A percentile compares a stretch with the other conserved stretches of the same genome.
phyloP scores from a whole-genome alignment of 1,140 invertebrate species.

The Eupristina koningsbergeri region DNA sequence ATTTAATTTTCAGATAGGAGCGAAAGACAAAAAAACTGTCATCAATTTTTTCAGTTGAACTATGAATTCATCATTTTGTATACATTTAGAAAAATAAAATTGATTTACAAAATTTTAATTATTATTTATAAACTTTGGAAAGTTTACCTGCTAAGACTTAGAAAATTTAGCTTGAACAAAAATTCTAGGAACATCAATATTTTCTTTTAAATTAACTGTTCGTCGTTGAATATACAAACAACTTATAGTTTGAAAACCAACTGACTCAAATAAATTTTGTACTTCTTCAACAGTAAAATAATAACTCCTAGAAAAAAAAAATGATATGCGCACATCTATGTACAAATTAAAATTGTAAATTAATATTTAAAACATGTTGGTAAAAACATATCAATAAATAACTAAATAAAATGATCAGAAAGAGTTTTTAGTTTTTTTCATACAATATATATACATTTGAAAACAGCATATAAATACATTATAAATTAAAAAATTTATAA shows the following conservation, averaged over 20 bases:
- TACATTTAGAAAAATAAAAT: neutral
- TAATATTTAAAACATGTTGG: too few species aligned
- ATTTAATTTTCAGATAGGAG: slow-evolving; percentile 59
- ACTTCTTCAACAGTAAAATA: slow-evolving; percentile 85
- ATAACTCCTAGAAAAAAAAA: slow-evolving; percentile 82
- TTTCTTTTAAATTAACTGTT: slow-evolving; percentile 93
- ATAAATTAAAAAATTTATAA: too few species aligned
- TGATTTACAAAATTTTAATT: neutral
- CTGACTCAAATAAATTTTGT: slow-evolving; percentile 75
- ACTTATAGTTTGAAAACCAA: slow-evolving; percentile 80
- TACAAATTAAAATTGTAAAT: too few species aligned
- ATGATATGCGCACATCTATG: too few species aligned
- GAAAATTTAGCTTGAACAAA: slow-evolving; percentile 93
- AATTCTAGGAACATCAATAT: slow-evolving; percentile 89
- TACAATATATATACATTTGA: too few species aligned
- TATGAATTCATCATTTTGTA: slow-evolving; percentile 65
- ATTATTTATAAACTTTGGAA: slow-evolving; percentile 57
- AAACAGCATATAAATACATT: too few species aligned
- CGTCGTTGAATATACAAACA: slow-evolving; percentile 88
- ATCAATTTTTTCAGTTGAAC: slow-evolving; percentile 67
- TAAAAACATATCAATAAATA: too few species aligned
- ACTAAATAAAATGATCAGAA: too few species aligned
- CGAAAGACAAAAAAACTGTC: slow-evolving; percentile 66
- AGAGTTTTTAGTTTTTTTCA: too few species aligned
- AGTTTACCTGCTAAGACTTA: slow-evolving; percentile 70